phyloP scores from a whole-genome alignment of 2,888 invertebrate genomes.

The Arge pagana region DNA sequence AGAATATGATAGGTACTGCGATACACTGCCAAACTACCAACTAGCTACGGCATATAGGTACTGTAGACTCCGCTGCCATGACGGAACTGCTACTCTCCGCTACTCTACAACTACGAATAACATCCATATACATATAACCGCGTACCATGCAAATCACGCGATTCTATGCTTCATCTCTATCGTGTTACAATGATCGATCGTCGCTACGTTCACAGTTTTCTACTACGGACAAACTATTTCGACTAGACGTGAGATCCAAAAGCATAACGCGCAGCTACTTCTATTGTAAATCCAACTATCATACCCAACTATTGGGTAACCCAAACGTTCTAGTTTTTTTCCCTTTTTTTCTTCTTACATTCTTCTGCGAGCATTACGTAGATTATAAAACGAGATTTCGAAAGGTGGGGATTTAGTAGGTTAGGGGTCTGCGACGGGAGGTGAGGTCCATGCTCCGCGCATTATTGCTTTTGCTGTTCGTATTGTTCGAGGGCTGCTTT shows the following conservation, averaged over 20 bases:
- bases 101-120: no score
- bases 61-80: no score
- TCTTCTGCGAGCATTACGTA: not conserved
- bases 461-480: conserved; percentile 29
- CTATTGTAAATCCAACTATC: conserved; percentile 6
- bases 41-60: no score
- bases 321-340: not conserved
- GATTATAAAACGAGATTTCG: conserved; percentile 6
- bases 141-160: no score
- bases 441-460: conserved; percentile 8
- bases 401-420: conserved; percentile 4
- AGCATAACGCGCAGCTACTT: not conserved
- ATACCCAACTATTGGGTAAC: conserved; percentile 6
- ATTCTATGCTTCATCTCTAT: no score
- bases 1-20: no score
- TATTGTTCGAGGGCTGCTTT: conserved; percentile 49
- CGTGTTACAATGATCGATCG: no score
- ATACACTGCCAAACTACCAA: no score
- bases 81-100: no score
- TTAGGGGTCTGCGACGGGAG: not conserved
- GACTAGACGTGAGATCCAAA: not conserved
- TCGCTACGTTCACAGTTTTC: no score
- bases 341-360: not conserved
- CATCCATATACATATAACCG: no score
- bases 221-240: no score